Conservation (phyloP, 2,888 invertebrate genomes). For the Plutella xylostella region DNA sequence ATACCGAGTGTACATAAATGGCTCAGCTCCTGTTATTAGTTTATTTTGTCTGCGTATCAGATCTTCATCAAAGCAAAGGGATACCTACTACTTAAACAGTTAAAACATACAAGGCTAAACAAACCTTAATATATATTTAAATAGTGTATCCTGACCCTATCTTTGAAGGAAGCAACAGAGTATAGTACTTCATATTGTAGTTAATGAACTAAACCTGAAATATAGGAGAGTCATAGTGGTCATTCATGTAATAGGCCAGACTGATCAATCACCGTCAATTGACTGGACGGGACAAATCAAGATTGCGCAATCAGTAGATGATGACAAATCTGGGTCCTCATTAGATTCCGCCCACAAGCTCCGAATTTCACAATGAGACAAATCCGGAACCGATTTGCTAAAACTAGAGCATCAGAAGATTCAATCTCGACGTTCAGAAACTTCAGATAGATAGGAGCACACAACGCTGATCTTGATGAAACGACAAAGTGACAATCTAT, state of each 20-base stretch:
- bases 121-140: no score
- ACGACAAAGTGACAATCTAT: no score
- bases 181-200: no score
- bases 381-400: background rate
- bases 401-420: background rate
- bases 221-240: conserved; percentile 5
- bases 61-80: no score
- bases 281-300: conserved; percentile 18
- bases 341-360: conserved; percentile 23
- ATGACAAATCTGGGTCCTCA: conserved; percentile 34
- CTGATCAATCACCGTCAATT: conserved; percentile 57
- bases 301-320: conserved; percentile 40
- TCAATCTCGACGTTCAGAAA: background rate
- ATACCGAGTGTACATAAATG: no score
- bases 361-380: background rate
- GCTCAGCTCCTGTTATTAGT: no score
- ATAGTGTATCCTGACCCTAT: no score
- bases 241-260: conserved; percentile 16
- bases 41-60: no score
- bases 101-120: no score
- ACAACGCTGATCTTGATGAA: no score
- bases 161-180: no score
- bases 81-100: no score
- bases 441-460: background rate
- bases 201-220: conserved; percentile 10